These are phyloP conservation scores for Eudorcas thomsonii DNA, from an alignment of 2,113 vertebrate genomes.

Conservation along the genomic window DNA sequence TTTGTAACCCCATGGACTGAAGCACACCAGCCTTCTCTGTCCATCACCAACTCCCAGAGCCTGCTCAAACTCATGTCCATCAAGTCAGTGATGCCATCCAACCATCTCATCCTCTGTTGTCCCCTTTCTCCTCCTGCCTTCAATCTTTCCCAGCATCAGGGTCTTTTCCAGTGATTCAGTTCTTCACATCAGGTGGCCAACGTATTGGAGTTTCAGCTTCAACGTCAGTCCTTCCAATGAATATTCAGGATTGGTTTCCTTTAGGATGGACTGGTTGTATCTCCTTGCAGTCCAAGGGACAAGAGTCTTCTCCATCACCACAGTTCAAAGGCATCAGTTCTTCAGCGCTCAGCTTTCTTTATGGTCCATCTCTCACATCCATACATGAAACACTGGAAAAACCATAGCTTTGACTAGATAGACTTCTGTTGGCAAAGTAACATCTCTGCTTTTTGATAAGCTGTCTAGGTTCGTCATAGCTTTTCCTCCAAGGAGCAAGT, in stretches of 20 bases:
- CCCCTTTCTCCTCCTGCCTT: neutral
- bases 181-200: neutral
- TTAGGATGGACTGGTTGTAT: neutral
- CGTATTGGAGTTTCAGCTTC: neutral
- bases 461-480: neutral
- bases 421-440: neutral
- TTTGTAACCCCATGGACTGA: neutral
- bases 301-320: neutral
- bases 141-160: neutral
- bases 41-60: neutral
- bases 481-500: neutral
- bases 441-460: neutral
- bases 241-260: neutral
- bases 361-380: neutral
- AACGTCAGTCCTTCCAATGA: neutral
- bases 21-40: neutral
- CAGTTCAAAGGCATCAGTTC: neutral
- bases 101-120: neutral
- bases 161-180: neutral
- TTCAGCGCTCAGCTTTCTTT: neutral
- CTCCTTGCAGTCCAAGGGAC: neutral
- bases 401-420: neutral
- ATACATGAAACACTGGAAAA: neutral
- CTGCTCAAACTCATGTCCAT: neutral
- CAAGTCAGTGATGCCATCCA: neutral